Conservation (phyloP, 2,888 invertebrate genomes). For the Eupithecia dodoneata region DNA sequence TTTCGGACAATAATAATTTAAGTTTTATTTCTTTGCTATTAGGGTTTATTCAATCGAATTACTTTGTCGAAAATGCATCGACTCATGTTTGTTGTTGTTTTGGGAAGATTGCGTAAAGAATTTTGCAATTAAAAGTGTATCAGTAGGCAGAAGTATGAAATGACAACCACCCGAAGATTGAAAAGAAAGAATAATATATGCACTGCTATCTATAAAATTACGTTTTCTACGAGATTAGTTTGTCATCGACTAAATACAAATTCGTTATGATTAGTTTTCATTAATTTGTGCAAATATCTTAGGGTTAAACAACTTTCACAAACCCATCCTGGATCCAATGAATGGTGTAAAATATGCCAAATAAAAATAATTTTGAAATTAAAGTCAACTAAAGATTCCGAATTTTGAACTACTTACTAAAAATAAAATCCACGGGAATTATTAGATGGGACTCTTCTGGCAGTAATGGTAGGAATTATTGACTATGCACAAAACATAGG, state of each 20-base stretch:
- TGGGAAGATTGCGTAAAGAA: constrained; percentile 22
- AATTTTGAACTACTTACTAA: constrained; percentile 40
- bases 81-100: constrained; percentile 28
- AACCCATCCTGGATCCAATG: constrained; percentile 53
- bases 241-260: constrained; percentile 48
- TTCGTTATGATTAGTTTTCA: constrained; percentile 52
- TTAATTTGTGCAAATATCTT: constrained; percentile 49
- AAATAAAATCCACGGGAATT: constrained; percentile 22
- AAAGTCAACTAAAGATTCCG: constrained; percentile 42
- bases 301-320: constrained; percentile 42
- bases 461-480: neutral
- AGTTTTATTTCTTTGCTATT: neutral
- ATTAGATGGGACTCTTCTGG: neutral
- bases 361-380: constrained; percentile 49
- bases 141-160: constrained; percentile 34
- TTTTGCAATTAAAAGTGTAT: constrained; percentile 40
- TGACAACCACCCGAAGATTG: constrained; percentile 49
- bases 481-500: constrained; percentile 7
- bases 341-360: constrained; percentile 61
- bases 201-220: constrained; percentile 68
- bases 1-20: neutral
- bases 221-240: constrained; percentile 56
- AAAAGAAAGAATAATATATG: constrained; percentile 40
- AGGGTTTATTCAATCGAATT: neutral
- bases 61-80: constrained; percentile 16